phyloP scores from a whole-genome alignment of 37 sponge, comb jelly and placozoan genomes.

The Mnemiopsis leidyi region DNA sequence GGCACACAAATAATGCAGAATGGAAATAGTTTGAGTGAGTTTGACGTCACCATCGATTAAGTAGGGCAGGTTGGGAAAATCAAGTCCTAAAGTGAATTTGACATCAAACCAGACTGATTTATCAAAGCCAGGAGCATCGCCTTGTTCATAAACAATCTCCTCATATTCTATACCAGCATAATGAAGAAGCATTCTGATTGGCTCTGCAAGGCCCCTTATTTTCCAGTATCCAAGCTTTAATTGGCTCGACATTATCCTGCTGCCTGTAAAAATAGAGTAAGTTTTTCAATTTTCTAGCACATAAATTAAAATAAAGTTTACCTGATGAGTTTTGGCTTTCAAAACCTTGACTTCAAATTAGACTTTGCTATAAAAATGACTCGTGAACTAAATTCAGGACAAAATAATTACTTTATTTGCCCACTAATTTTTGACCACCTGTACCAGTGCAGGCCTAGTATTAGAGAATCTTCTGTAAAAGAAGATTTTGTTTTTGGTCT shows the following conservation, averaged over 20 bases:
- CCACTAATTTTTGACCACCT: no score
- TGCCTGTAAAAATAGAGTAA: not conserved
- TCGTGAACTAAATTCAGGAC: no score
- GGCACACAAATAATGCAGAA: not conserved
- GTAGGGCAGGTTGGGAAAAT: constrained; percentile 45
- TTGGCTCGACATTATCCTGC: not conserved
- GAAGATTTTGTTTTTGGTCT: no score
- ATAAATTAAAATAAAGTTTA: no score
- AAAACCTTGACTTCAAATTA: no score
- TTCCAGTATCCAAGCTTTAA: constrained; percentile 63
- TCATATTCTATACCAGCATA: constrained; percentile 32
- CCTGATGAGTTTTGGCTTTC: no score
- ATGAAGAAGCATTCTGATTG: constrained; percentile 19
- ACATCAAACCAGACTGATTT: constrained; percentile 63
- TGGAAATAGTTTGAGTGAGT: constrained; percentile 31
- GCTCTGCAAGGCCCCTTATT: constrained; percentile 47
- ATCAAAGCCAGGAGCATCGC: constrained; percentile 51
- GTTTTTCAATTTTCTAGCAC: no score
- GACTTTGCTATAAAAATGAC: no score
- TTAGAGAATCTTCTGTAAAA: no score
- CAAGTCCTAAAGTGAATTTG: constrained; percentile 40
- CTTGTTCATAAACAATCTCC: constrained; percentile 24
- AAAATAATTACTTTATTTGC: no score
- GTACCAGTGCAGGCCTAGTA: no score
- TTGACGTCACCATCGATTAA: constrained; percentile 50